A percentile compares a stretch with the other conserved stretches of the same genome.
Evolutionary conservation across 2,888 invertebrate genomes (phyloP).

Genomic region (Cylloceria caligata): DNA sequence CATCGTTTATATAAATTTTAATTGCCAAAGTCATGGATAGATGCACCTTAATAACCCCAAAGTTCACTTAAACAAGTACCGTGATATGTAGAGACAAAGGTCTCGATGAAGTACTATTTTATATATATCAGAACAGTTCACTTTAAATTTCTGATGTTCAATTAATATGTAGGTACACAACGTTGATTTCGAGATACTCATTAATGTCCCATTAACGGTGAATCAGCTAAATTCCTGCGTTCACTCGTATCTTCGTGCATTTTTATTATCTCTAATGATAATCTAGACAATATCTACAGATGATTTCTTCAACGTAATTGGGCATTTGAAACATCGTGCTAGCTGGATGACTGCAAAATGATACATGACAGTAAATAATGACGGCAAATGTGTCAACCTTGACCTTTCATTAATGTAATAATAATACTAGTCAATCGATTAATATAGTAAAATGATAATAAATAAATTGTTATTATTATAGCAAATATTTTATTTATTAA

Average conservation of each 20-base stretch:
- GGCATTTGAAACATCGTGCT: background rate
- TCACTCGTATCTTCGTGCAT: background rate
- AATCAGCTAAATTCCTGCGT: background rate
- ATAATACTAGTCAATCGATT: too few relatives aligned
- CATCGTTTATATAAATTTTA: background rate
- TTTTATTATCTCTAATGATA: slow-evolving; percentile 4
- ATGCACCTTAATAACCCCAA: background rate
- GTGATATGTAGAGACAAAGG: background rate
- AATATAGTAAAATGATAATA: too few relatives aligned
- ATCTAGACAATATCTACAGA: background rate
- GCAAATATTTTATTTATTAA: too few relatives aligned
- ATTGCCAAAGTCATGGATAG: background rate
- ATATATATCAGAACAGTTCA: background rate
- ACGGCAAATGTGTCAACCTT: too few relatives aligned
- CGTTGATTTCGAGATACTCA: background rate
- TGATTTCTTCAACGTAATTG: background rate
- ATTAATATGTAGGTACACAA: slow-evolving; percentile 9
- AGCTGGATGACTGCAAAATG: background rate
- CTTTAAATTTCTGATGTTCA: slow-evolving; percentile 6
- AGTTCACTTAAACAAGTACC: background rate
- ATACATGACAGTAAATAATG: too few relatives aligned
- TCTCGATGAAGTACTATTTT: background rate
- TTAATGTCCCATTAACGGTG: background rate
- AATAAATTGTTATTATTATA: too few relatives aligned
- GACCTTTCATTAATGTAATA: too few relatives aligned